Percentiles rank a stretch among this genome's conserved stretches.
Evolutionary conservation across 2,113 vertebrate genomes (phyloP).

Genomic region (Halichoerus grypus): DNA sequence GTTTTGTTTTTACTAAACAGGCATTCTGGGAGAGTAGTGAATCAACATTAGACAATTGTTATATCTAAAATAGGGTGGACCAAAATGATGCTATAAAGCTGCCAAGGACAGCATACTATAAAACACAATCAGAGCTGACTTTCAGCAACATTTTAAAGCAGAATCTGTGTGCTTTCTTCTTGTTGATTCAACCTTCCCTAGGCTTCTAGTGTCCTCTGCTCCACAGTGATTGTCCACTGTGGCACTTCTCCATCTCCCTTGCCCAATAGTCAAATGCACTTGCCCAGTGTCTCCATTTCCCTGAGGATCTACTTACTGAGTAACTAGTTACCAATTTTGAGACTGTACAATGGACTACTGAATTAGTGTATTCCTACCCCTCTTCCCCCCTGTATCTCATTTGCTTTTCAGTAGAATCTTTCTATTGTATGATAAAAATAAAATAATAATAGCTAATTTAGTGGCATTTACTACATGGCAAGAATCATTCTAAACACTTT

Average conservation of each 20-base stretch:
- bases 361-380: background rate
- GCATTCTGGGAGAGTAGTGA: background rate
- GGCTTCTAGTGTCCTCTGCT: background rate
- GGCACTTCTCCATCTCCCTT: background rate
- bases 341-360: background rate
- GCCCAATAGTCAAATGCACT: background rate
- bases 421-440: background rate
- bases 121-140: background rate
- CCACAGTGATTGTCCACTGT: background rate
- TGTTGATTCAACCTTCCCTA: background rate
- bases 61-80: background rate
- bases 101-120: background rate
- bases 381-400: background rate
- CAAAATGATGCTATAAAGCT: background rate
- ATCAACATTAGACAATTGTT: background rate
- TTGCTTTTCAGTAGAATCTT: constrained; percentile 24
- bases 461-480: background rate
- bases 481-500: background rate
- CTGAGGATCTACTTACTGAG: too few species aligned
- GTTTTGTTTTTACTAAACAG: background rate
- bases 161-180: background rate
- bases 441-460: background rate
- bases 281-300: background rate
- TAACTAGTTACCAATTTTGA: background rate
- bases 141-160: background rate